Base-by-base conservation (phyloP, 2,113 vertebrate genomes). In the Xenotilapia leptura region DNA sequence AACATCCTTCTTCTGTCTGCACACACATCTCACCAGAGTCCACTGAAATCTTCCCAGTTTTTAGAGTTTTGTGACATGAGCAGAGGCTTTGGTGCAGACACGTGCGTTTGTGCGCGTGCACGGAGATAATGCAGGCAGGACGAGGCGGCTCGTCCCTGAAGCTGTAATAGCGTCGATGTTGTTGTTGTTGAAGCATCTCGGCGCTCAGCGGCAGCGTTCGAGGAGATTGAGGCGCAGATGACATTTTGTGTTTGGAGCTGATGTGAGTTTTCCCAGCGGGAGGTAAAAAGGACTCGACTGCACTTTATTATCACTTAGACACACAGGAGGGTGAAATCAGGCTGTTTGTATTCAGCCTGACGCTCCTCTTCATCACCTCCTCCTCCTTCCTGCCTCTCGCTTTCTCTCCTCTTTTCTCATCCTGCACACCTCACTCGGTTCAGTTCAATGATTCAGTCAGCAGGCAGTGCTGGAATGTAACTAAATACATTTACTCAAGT, bases 271-370 rank as follows among this genome's bases (percentile, higher is more conserved):
- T 83, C 90, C 40, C 92, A 82, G 89, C 84, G 14, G 92, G 92
- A 82, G 86, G 88, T 42, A 26, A 28, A 47, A 51, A 36, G 86
- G 80, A 89, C 84, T 85, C 68, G 19, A 11, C 65, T 47, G 42
- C 77, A 38, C 77, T 82, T 83, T 82, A 79, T 88, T 73, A 42
- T 84, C 88, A 79, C 60, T 77, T 65, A 89, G 87, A 91, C 33
- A 33, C 75, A 19, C 58, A 36, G 33, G 51, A 68, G 68, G 83
- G 38, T 55, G 84, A 93, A 92, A 93, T 92, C 89, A 93, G 89
- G 85, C 92, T 90, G 92, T 93, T 88, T 93, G 92, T 93, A 93
- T 93, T 92, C 90, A 86, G 83, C 68, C 28, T 19, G 51, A 80
- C 53, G 9, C n/a, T 81, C 83, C 68, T 83, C 83, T 38, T 68